Base-by-base conservation (phyloP, 2,888 invertebrate genomes). In the Apoda limacodes region DNA sequence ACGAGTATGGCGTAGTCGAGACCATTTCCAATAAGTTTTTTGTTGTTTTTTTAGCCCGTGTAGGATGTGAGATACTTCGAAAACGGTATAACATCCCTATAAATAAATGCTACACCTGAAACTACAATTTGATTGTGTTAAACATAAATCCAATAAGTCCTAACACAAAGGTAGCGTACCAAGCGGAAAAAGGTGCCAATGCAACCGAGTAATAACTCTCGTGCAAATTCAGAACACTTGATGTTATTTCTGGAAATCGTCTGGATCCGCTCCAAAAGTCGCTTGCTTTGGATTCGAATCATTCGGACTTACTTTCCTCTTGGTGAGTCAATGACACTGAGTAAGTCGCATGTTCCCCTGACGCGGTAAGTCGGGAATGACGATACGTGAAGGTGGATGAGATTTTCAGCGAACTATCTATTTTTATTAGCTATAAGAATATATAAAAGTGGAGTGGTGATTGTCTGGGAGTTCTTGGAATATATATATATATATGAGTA, bases 251-350 rank as follows among this genome's bases (percentile, higher is more conserved):
- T 58, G 66, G 68, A 74, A 60, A 61, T 53, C 56, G 60, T 57
- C 78, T 80, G 78, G 78, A 80, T 65, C 59, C 55, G 60, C 65
- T 76, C 78, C 78, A 80, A 78, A 68, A 65, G 55, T 54, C 50
- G 55, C 37, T 31, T n/a, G 53, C 45, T 52, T 52, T 53, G 60
- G 64, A 64, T 66, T 64, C 58, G 59, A 66, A 58, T 46, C 59
- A 64, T 54, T 64, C 71, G 65, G 69, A 68, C 76, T 74, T n/a
- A n/a, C n/a, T n/a, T 68, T 71, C 70, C 70, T 60, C 61, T 52
- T 61, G 52, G 55, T 72, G 72, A 74, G 66, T 76, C 78, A 78
- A 71, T 71, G 68, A 68, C 69, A 64, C 46, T 52, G 55, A 57
- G 58, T 58, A 52, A 56, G 35, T 34, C 30, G 25, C 33, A 29